Conservation (phyloP, 2,888 invertebrate species). For the Pristionchus entomophagus region DNA sequence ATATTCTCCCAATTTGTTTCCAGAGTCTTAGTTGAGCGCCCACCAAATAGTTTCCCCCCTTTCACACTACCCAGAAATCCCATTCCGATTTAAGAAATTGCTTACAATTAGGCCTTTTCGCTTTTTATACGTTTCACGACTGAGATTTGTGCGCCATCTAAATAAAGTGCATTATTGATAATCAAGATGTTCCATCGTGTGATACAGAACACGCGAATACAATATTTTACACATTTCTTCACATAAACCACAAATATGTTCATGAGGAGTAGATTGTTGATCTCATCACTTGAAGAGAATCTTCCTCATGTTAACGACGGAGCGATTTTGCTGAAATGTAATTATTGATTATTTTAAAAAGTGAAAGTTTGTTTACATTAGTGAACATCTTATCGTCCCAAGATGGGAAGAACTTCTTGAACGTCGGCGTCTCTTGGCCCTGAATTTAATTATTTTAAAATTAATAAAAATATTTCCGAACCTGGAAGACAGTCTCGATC, state of each 20-base stretch:
- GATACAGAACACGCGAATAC: too few relatives aligned
- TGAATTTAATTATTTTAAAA: constrained; percentile 77
- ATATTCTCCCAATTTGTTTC: constrained; percentile 26
- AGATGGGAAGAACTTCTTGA: constrained; percentile 84
- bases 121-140: constrained; percentile 27
- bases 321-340: constrained; percentile 58
- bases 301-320: constrained; percentile 62
- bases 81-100: constrained; percentile 42
- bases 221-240: too few relatives aligned
- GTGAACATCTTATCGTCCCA: constrained; percentile 81
- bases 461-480: constrained; percentile 71
- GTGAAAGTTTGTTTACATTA: constrained; percentile 50
- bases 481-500: constrained; percentile 85
- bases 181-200: too few relatives aligned
- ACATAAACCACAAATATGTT: neutral
- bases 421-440: constrained; percentile 84
- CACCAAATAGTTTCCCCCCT: constrained; percentile 5
- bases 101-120: constrained; percentile 14
- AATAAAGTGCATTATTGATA: constrained; percentile 38
- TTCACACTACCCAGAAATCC: constrained; percentile 15
- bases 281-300: constrained; percentile 58
- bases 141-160: constrained; percentile 43
- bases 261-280: neutral
- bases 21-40: neutral
- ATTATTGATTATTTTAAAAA: neutral